Base-by-base conservation (phyloP, 2,113 vertebrate species). In the Coryphaenoides rupestris region DNA sequence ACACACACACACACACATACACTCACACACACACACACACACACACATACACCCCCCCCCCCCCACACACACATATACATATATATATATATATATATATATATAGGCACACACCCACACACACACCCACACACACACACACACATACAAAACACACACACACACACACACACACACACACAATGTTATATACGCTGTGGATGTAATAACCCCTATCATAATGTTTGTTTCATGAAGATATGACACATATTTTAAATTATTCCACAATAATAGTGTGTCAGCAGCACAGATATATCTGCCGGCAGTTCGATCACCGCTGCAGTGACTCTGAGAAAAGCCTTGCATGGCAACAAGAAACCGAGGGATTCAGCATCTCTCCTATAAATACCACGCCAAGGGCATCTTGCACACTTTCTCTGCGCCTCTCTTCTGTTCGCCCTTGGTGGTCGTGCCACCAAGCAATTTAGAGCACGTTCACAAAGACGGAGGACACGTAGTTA, bases 341-440 rank as follows among this genome's bases (percentile, higher is more conserved):
- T 74, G 55, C 50, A 64, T 58, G 58, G 52, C 22, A 52, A 14
- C 66, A 74, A 71, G 6, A 19, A 21, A 55, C 62, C 65, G 49
- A 24, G 16, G 23, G 56, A 46, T 54, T 75, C 71, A 72, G 69
- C 74, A 73, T 71, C 19, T 72, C 67, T 73, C 47, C 45, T 65
- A 10, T 53, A 59, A 33, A 24, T 63, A 19, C 68, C 62, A 58
- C 46, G 60, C 63, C 58, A 70, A 72, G 65, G 69, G 19, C 61
- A 62, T 62, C 62, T 28, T 60, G 63, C 69, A 60, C 53, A 21
- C 12, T 52, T 59, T 55, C 59, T 40, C 67, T 61, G 47, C 68
- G 10, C 59, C 45, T 24, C 67, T 66, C 73, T 69, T 77, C 74
- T 69, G 69, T 81, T 63, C 65, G 54, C 62, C 73, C 79, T 82